These are phyloP conservation scores for Spilogale gracilis DNA, from an alignment of 2,113 vertebrate species.

Conservation along the genomic window DNA sequence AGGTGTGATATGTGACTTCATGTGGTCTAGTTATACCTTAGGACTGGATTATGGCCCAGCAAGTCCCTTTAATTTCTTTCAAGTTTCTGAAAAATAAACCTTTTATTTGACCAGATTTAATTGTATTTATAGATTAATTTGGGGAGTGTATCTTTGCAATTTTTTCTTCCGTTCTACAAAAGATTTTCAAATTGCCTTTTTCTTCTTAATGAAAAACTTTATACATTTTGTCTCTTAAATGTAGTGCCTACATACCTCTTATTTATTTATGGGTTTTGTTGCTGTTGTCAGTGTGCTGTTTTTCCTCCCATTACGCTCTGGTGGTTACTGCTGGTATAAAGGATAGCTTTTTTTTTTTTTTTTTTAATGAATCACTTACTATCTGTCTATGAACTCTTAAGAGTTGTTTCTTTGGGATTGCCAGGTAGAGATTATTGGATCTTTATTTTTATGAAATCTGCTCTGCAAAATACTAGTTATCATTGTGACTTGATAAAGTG, in stretches of 20 bases:
- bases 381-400: constrained; percentile 31
- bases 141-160: background rate
- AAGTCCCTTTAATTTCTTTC: background rate
- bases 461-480: background rate
- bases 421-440: background rate
- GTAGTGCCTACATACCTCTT: background rate
- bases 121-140: constrained; percentile 2
- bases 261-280: constrained; percentile 38
- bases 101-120: background rate
- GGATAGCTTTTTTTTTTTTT: background rate
- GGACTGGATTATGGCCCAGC: background rate
- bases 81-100: constrained; percentile 25
- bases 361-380: background rate
- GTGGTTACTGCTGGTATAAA: background rate
- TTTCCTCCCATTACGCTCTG: background rate
- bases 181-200: background rate
- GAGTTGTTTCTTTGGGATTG: constrained; percentile 36
- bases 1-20: background rate
- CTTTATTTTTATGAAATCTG: constrained; percentile 48
- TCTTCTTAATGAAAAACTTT: background rate
- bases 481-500: background rate
- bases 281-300: background rate
- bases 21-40: background rate
- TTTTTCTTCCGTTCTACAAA: background rate
- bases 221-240: background rate